These are phyloP conservation scores for Caenorhabditis auriculariae DNA, from an alignment of 2,888 invertebrate genomes.

Conservation along the genomic window DNA sequence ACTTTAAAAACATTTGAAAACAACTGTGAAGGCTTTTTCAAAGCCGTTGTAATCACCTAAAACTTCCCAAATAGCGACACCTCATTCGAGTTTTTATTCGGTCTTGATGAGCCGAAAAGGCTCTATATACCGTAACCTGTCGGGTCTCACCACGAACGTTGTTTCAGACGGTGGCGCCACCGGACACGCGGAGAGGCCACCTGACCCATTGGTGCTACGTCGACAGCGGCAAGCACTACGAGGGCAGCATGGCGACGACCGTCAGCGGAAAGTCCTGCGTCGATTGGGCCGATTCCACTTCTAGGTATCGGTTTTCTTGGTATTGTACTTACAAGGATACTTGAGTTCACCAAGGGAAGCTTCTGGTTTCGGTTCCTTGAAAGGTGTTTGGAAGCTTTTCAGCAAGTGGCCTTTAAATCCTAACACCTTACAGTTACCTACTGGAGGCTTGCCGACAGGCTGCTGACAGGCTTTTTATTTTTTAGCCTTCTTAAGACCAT, in stretches of 20 bases:
- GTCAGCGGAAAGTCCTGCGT: slow-evolving; percentile 44
- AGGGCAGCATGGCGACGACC: slow-evolving; percentile 73
- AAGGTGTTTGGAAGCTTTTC: neutral
- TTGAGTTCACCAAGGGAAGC: neutral
- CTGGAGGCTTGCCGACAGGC: too few species aligned
- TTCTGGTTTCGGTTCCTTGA: neutral
- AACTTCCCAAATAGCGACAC: too few species aligned
- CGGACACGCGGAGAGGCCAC: slow-evolving; percentile 75
- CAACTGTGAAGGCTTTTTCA: too few species aligned
- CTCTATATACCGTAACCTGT: too few species aligned
- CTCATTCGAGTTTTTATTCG: too few species aligned
- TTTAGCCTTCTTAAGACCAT: too few species aligned
- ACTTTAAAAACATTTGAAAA: too few species aligned
- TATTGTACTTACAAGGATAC: neutral
- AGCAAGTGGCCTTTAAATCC: neutral
- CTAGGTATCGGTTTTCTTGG: slow-evolving; percentile 9
- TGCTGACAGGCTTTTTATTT: too few species aligned
- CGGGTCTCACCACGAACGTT: too few species aligned
- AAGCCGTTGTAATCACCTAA: too few species aligned
- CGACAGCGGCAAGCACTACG: slow-evolving; percentile 75
- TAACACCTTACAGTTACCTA: too few species aligned
- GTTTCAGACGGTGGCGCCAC: slow-evolving; percentile 25
- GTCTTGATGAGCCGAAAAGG: too few species aligned
- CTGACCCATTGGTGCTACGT: slow-evolving; percentile 74
- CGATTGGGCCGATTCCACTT: slow-evolving; percentile 42